Evolutionary conservation across 2,888 invertebrate species (phyloP).

Genomic region (Ormia ochracea): DNA sequence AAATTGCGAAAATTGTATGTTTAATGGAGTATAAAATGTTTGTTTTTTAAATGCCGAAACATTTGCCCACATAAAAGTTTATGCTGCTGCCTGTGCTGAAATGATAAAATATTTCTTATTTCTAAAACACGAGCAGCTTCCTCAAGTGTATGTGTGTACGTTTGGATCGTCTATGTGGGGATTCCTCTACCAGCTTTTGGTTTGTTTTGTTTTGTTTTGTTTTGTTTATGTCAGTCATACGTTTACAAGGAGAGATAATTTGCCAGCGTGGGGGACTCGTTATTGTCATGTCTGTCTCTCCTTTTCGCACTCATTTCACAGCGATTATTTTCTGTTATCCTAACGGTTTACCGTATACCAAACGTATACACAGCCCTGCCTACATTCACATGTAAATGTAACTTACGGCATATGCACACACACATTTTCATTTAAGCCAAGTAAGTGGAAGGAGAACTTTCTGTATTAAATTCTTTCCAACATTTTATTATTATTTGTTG

Average conservation of each 20-base stretch:
- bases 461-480: not conserved
- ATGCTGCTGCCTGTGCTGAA: too few species aligned
- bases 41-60: too few species aligned
- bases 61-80: too few species aligned
- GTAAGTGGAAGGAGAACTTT: not conserved
- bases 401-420: not conserved
- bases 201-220: too few species aligned
- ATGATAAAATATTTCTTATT: not conserved
- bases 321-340: conserved; percentile 22
- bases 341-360: not conserved
- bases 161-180: not conserved
- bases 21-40: too few species aligned
- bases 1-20: too few species aligned
- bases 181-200: not conserved
- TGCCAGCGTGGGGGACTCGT: not conserved
- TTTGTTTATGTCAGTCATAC: not conserved
- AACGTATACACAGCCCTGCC: not conserved
- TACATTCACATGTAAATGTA: too few species aligned
- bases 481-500: not conserved
- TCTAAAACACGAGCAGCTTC: not conserved
- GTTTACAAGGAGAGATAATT: not conserved
- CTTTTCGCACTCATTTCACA: not conserved
- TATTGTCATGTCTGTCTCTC: not conserved
- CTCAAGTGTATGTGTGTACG: not conserved
- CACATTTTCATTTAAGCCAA: not conserved